Percentiles rank a stretch among this genome's conserved stretches.
phyloP scores from a whole-genome alignment of 2,113 vertebrate genomes.

The Lucifuga dentata region DNA sequence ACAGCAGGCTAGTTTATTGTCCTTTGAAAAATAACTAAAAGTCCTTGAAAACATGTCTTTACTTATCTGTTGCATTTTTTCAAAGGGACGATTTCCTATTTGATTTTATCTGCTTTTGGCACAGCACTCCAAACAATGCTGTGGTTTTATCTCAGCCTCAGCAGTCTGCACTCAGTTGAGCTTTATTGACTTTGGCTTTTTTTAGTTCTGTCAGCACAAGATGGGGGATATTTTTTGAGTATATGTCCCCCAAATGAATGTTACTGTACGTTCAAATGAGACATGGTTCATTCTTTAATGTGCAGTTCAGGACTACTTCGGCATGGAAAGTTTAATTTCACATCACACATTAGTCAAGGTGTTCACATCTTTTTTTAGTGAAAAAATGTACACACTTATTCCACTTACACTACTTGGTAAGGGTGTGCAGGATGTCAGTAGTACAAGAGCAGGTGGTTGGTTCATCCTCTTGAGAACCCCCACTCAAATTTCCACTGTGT shows the following conservation, averaged over 20 bases:
- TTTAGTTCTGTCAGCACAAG: constrained; percentile 51
- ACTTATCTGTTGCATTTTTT: constrained; percentile 32
- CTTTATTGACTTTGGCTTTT: constrained; percentile 65
- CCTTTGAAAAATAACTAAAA: constrained; percentile 14
- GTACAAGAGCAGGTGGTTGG: constrained; percentile 13
- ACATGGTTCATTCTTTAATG: constrained; percentile 17
- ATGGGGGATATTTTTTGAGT: constrained; percentile 32
- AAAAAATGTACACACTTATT: too few relatives aligned
- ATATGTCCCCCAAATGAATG: constrained; percentile 17
- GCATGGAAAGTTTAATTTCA: too few relatives aligned
- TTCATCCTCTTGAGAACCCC: constrained; percentile 20
- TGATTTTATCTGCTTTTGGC: constrained; percentile 63
- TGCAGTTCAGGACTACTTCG: neutral
- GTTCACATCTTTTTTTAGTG: too few relatives aligned
- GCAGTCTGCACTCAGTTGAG: constrained; percentile 31
- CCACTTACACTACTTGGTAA: neutral
- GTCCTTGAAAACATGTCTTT: constrained; percentile 15
- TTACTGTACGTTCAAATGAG: constrained; percentile 4
- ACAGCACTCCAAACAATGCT: constrained; percentile 34
- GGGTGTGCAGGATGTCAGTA: constrained; percentile 1
- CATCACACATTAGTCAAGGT: too few relatives aligned
- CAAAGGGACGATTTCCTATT: constrained; percentile 50
- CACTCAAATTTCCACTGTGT: constrained; percentile 35
- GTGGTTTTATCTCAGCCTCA: constrained; percentile 53
- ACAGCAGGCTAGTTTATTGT: too few relatives aligned